A percentile compares a stretch with the other conserved stretches of the same genome.
Conservation (phyloP, 2,113 vertebrate genomes). For the Oreochromis tanganicae region DNA sequence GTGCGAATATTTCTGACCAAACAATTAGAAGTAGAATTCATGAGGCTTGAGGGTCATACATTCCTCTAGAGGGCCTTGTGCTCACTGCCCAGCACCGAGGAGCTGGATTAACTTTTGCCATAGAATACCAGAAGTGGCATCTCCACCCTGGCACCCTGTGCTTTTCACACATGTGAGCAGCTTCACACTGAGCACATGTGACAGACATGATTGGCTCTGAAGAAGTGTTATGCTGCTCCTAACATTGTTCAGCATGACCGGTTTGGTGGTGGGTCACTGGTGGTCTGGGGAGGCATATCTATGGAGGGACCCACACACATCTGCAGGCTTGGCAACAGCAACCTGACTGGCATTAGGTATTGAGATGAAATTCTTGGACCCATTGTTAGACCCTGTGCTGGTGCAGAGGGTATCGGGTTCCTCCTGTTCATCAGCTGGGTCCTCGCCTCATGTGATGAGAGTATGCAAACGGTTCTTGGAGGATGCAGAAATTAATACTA, state of each 20-base stretch:
- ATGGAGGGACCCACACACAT: background rate
- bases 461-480: background rate
- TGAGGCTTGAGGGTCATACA: background rate
- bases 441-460: background rate
- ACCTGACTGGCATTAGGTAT: background rate
- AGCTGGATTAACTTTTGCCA: background rate
- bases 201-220: background rate
- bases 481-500: background rate
- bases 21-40: background rate
- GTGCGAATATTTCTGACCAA: background rate
- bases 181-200: background rate
- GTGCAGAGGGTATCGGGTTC: background rate
- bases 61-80: background rate
- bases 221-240: background rate
- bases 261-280: background rate
- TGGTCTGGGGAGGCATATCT: background rate
- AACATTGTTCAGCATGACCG: background rate
- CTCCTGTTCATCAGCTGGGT: background rate
- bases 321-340: background rate
- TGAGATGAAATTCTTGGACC: background rate
- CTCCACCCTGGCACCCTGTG: background rate
- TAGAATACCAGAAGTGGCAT: background rate
- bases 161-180: background rate
- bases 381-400: background rate
- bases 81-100: background rate